Conservation (phyloP, 2,888 invertebrate genomes). For the Adelognathus sp. region DNA sequence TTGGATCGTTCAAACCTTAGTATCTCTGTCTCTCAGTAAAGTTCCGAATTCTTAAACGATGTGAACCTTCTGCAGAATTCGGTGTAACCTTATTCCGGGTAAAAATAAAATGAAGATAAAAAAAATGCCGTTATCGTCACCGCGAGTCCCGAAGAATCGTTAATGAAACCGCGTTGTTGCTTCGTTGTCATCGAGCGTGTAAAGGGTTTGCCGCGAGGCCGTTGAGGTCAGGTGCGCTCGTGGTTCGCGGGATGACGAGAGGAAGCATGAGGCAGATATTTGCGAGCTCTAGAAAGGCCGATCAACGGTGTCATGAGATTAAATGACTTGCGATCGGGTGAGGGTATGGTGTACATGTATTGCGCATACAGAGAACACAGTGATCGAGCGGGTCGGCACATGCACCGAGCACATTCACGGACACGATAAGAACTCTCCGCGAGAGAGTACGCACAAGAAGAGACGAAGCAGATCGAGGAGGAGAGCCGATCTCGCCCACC, state of each 20-base stretch:
- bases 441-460: slow-evolving; percentile 28
- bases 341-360: slow-evolving; percentile 32
- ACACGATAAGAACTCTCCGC: slow-evolving; percentile 62
- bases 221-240: slow-evolving; percentile 52
- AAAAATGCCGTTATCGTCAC: slow-evolving; percentile 45
- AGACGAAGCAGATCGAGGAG: slow-evolving; percentile 34
- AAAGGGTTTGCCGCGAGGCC: slow-evolving; percentile 39
- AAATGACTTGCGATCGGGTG: slow-evolving; percentile 74
- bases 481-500: slow-evolving; percentile 53
- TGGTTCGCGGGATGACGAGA: slow-evolving; percentile 48
- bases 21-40: too few relatives aligned
- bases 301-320: slow-evolving; percentile 76
- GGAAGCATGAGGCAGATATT: slow-evolving; percentile 30
- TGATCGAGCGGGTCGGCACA: slow-evolving; percentile 57
- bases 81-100: too few relatives aligned
- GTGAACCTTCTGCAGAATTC: slow-evolving; percentile 10
- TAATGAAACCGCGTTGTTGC: slow-evolving; percentile 42
- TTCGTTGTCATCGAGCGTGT: slow-evolving; percentile 20
- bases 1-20: too few relatives aligned
- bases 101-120: too few relatives aligned
- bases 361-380: slow-evolving; percentile 63
- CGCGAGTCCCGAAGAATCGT: slow-evolving; percentile 39
- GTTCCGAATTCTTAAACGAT: too few relatives aligned
- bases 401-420: slow-evolving; percentile 37
- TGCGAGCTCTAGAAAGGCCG: slow-evolving; percentile 48